phyloP scores from a whole-genome alignment of 2,113 vertebrate species.

The Beaufortia kweichowensis region DNA sequence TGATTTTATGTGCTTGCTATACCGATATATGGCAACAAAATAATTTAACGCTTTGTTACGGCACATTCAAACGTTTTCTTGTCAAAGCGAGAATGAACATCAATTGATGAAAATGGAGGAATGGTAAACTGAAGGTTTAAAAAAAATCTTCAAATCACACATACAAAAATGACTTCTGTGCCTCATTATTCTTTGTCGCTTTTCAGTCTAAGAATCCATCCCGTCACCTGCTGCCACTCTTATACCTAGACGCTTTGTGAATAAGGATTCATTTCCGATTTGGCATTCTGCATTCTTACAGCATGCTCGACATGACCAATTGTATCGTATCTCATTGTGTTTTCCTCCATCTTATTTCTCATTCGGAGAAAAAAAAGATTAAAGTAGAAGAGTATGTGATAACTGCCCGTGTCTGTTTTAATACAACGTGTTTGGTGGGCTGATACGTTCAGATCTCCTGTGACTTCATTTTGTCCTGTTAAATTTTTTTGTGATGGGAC shows the following conservation, averaged over 20 bases:
- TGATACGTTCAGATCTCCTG: conserved; percentile 34
- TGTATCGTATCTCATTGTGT: neutral
- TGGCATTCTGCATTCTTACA: neutral
- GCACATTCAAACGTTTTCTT: conserved; percentile 1
- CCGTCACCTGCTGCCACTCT: conserved; percentile 1
- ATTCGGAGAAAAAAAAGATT: neutral
- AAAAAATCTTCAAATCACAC: neutral
- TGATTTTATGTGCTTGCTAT: neutral
- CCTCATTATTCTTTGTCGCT: neutral
- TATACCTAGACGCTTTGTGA: neutral
- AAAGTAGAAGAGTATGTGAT: neutral
- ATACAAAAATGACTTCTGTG: neutral
- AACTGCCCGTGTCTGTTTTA: neutral
- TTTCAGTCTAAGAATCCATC: conserved; percentile 10
- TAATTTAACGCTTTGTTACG: neutral
- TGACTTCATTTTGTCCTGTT: conserved; percentile 31
- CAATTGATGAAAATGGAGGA: neutral
- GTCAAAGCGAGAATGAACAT: neutral
- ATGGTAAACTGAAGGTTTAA: conserved; percentile 2
- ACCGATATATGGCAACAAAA: neutral
- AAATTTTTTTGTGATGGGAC: conserved; percentile 18
- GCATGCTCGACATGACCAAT: neutral
- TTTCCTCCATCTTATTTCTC: neutral
- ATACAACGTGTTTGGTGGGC: neutral
- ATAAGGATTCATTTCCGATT: conserved; percentile 1